Evolutionary conservation across 2,888 invertebrate species (phyloP).

Genomic region (Platycheirus albimanus): DNA sequence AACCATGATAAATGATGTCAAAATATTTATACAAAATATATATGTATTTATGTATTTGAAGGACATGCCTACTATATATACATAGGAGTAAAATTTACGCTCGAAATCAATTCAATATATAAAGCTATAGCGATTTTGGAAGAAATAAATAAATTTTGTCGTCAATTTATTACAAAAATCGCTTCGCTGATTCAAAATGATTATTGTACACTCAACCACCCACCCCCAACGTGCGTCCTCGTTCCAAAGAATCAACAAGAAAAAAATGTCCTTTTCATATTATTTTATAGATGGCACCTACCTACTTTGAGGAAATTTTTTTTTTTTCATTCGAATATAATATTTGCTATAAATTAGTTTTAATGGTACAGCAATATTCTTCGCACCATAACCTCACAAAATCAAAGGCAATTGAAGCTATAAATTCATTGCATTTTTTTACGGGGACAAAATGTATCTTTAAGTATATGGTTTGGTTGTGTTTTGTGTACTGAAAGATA

Average conservation of each 20-base stretch:
- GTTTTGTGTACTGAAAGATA: constrained; percentile 30
- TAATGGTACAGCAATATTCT: constrained; percentile 35
- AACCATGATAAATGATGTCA: background rate
- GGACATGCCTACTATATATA: too few relatives aligned
- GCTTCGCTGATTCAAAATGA: constrained; percentile 20
- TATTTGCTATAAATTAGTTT: constrained; percentile 51
- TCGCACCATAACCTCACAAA: constrained; percentile 32
- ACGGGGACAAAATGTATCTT: background rate
- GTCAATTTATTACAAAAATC: constrained; percentile 20
- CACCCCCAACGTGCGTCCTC: background rate
- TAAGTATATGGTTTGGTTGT: background rate
- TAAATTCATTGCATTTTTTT: constrained; percentile 27
- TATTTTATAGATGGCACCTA: too few relatives aligned
- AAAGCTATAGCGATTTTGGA: constrained; percentile 1
- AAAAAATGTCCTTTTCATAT: background rate
- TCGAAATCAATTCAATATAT: background rate
- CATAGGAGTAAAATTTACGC: too few relatives aligned
- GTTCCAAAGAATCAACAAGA: too few relatives aligned
- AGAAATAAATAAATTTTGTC: background rate
- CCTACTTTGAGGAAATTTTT: background rate
- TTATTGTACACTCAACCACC: background rate
- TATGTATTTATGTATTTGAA: too few relatives aligned
- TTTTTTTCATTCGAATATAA: constrained; percentile 8
- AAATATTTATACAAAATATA: background rate
- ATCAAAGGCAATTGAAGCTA: constrained; percentile 51